Conservation (phyloP, 2,888 invertebrate species). For the Agelastica alni region DNA sequence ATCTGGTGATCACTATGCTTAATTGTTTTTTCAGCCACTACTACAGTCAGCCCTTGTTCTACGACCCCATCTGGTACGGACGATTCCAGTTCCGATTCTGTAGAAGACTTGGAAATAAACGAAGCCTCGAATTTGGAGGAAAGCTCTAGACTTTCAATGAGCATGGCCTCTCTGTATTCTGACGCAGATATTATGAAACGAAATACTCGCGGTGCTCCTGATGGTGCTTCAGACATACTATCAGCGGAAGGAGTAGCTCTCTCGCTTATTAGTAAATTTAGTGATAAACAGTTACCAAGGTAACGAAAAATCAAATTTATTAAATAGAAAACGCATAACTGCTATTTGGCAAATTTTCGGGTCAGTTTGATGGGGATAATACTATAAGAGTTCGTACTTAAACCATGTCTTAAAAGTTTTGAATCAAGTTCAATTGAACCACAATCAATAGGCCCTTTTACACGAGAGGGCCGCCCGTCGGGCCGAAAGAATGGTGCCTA, state of each 20-base stretch:
- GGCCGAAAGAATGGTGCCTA: no score
- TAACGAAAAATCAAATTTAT: constrained; percentile 37
- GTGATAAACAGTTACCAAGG: constrained; percentile 72
- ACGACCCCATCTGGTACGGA: constrained; percentile 57
- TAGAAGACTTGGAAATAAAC: constrained; percentile 61
- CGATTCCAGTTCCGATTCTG: constrained; percentile 59
- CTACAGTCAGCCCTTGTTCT: constrained; percentile 61
- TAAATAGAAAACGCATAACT: no score
- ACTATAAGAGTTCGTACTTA: no score
- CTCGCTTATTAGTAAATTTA: constrained; percentile 75
- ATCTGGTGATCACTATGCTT: not conserved
- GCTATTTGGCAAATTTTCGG: no score
- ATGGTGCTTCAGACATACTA: constrained; percentile 60
- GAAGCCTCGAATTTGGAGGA: constrained; percentile 57
- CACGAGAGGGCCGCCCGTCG: no score
- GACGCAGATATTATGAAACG: constrained; percentile 59
- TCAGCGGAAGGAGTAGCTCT: constrained; percentile 82
- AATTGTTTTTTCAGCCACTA: constrained; percentile 50
- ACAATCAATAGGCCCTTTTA: no score
- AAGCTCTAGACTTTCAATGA: constrained; percentile 62
- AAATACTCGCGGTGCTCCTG: constrained; percentile 53
- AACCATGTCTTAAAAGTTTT: no score
- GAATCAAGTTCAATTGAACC: no score
- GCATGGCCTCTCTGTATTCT: constrained; percentile 68
- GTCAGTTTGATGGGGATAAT: no score